Conservation (phyloP, 23 tunicate species). For the Styela plicata region DNA sequence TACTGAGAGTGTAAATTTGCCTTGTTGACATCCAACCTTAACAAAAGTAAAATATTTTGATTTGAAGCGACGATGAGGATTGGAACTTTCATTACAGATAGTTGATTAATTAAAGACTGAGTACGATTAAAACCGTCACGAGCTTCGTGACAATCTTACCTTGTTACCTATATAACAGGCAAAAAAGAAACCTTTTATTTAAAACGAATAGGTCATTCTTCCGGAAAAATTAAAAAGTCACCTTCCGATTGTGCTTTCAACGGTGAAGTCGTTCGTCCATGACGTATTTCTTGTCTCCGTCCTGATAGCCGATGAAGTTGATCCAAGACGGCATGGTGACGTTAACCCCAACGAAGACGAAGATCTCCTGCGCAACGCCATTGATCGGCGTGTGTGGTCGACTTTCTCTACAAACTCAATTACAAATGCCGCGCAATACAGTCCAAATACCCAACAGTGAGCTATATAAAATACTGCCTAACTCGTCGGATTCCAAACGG, state of each 20-base stretch:
- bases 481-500: background rate
- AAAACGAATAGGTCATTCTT: background rate
- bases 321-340: conserved; percentile 42
- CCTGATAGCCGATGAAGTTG: conserved; percentile 41
- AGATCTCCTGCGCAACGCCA: background rate
- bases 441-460: background rate
- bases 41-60: too few species aligned
- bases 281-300: conserved; percentile 32
- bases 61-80: too few species aligned
- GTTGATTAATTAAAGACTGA: too few species aligned
- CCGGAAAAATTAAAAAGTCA: background rate
- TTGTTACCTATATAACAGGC: too few species aligned
- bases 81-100: too few species aligned
- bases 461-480: background rate
- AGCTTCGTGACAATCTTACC: too few species aligned
- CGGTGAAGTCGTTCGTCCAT: conserved; percentile 47
- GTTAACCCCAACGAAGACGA: background rate
- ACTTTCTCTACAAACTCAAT: too few species aligned
- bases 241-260: conserved; percentile 61
- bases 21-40: too few species aligned
- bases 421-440: too few species aligned
- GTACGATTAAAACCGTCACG: too few species aligned
- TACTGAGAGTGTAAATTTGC: too few species aligned
- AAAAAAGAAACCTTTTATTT: too few species aligned
- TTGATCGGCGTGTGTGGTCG: background rate